Percentiles rank a stretch among this genome's conserved stretches.
phyloP scores from a whole-genome alignment of 1,140 invertebrate genomes.

The Acarapis woodi region DNA sequence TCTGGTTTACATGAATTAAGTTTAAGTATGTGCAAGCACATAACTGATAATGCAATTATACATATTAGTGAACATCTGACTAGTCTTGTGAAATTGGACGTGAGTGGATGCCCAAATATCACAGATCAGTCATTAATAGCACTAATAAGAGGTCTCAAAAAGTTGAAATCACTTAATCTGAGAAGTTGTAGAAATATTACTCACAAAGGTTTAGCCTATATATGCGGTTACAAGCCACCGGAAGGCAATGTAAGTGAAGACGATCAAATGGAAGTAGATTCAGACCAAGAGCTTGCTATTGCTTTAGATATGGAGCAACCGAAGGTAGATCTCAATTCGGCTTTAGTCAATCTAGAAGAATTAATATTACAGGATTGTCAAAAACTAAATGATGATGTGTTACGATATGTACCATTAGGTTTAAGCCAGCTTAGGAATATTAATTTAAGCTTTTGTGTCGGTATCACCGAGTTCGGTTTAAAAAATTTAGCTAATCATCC shows the following conservation, averaged over 20 bases:
- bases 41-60: constrained; percentile 51
- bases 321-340: too few species aligned
- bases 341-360: too few species aligned
- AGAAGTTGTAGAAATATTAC: constrained; percentile 70
- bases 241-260: neutral
- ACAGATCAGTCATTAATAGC: constrained; percentile 54
- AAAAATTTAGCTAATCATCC: constrained; percentile 59
- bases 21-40: constrained; percentile 72
- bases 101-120: constrained; percentile 66
- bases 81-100: constrained; percentile 53
- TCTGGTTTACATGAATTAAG: constrained; percentile 45
- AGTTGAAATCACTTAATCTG: constrained; percentile 48
- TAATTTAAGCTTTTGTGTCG: constrained; percentile 75
- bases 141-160: constrained; percentile 51
- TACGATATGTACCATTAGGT: constrained; percentile 48
- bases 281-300: too few species aligned
- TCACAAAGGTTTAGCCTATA: constrained; percentile 54
- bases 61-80: constrained; percentile 53
- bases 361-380: constrained; percentile 78
- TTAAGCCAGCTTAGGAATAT: constrained; percentile 47
- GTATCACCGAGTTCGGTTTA: constrained; percentile 60
- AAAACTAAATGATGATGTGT: constrained; percentile 57
- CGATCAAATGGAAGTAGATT: too few species aligned
- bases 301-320: too few species aligned
- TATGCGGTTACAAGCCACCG: constrained; percentile 38